Evolutionary conservation across 2,797 vertebrate genomes (phyloP).

Genomic region (Enteromius paludinosus): DNA sequence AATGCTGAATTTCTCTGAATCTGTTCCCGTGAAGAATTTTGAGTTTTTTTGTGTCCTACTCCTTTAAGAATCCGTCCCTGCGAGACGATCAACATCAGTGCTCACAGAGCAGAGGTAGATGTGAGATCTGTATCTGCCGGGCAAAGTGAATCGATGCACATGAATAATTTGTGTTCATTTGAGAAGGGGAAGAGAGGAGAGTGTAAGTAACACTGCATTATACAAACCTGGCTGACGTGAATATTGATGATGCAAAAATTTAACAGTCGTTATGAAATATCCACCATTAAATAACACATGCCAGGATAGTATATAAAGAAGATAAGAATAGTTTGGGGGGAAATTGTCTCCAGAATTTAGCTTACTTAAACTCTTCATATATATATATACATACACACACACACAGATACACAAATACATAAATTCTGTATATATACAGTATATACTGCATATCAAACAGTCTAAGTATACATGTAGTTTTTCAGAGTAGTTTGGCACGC

Average conservation of each 20-base stretch:
- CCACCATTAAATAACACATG: conserved; percentile 2
- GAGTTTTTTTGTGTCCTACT: background rate
- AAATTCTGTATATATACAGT: no score
- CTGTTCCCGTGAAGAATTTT: background rate
- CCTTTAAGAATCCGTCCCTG: background rate
- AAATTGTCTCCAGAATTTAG: background rate
- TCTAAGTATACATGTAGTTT: background rate
- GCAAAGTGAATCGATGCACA: conserved; percentile 56
- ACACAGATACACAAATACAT: no score
- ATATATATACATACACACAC: no score
- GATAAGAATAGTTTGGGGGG: no score
- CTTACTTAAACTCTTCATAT: no score
- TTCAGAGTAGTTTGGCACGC: conserved; percentile 3
- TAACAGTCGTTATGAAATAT: background rate
- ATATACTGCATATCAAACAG: background rate
- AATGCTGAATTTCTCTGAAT: background rate
- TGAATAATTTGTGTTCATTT: conserved; percentile 63
- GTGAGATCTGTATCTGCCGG: conserved; percentile 28
- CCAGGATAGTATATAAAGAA: no score
- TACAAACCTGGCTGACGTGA: conserved; percentile 22
- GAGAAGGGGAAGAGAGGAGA: conserved; percentile 35
- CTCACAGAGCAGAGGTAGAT: conserved; percentile 2
- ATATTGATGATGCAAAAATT: conserved; percentile 19
- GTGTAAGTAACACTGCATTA: conserved; percentile 32
- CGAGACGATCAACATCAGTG: conserved; percentile 3